A percentile compares a stretch with the other conserved stretches of the same genome.
These are phyloP conservation scores for Leucoma salicis DNA, from an alignment of 2,888 invertebrate species.

Conservation along the genomic window DNA sequence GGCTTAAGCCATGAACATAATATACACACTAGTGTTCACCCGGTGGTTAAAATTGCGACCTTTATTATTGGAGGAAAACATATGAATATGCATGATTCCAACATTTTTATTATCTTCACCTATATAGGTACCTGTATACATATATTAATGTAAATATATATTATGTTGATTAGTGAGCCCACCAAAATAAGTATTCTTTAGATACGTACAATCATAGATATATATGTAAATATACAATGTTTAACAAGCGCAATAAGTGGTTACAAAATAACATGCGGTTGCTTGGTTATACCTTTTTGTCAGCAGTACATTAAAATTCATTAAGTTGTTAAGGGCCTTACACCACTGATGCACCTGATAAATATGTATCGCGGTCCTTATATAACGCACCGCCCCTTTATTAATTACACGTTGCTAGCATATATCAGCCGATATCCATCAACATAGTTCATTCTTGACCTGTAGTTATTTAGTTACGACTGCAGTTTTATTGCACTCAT, in stretches of 20 bases:
- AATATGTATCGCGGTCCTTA: constrained; percentile 9
- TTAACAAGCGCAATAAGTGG: background rate
- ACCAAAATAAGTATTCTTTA: too few species aligned
- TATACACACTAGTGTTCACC: too few species aligned
- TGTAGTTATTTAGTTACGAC: constrained; percentile 1
- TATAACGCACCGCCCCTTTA: constrained; percentile 2
- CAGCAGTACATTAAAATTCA: constrained; percentile 4
- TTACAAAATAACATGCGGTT: constrained; percentile 1
- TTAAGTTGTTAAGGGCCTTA: constrained; percentile 3
- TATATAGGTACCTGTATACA: too few species aligned
- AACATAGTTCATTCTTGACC: constrained; percentile 4
- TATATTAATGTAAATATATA: too few species aligned
- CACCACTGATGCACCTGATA: constrained; percentile 1
- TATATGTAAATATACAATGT: too few species aligned
- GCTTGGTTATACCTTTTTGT: constrained; percentile 6
- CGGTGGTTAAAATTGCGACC: too few species aligned
- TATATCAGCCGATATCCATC: constrained; percentile 4
- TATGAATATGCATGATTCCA: too few species aligned
- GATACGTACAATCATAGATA: too few species aligned
- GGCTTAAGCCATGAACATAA: too few species aligned
- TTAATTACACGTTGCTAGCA: constrained; percentile 5
- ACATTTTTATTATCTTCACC: too few species aligned
- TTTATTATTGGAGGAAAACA: too few species aligned
- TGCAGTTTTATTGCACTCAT: constrained; percentile 2
- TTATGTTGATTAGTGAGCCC: too few species aligned